phyloP scores from a whole-genome alignment of 2,797 vertebrate genomes.

The Diglossa cyanea region DNA sequence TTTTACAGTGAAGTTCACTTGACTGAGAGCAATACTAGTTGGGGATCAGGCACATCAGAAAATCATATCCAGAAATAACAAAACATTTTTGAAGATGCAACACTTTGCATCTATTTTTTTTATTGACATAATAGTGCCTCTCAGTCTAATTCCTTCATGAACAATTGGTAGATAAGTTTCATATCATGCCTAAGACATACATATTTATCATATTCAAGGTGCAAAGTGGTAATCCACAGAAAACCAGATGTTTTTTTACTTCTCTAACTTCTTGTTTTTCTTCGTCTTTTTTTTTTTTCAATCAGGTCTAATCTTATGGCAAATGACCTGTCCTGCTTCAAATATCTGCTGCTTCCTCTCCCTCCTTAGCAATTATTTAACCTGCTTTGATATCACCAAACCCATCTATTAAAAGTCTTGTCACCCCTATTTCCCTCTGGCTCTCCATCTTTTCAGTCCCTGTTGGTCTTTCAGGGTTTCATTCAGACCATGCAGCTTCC shows the following conservation, averaged over 20 bases:
- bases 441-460: neutral
- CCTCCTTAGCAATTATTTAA: neutral
- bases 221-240: neutral
- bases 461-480: neutral
- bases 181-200: neutral
- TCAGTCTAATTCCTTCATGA: neutral
- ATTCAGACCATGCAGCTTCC: neutral
- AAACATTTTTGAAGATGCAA: neutral
- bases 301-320: neutral
- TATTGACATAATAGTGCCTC: neutral
- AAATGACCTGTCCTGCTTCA: neutral
- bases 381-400: neutral
- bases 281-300: neutral
- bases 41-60: neutral
- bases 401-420: neutral
- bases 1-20: neutral
- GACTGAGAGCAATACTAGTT: neutral
- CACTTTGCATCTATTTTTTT: neutral
- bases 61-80: neutral
- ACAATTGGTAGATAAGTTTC: neutral
- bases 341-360: neutral
- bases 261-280: neutral
- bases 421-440: neutral
- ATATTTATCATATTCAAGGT: neutral
- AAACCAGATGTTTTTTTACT: neutral